Base-by-base conservation (phyloP, 2,888 invertebrate genomes). In the Meliscaeva auricollis region DNA sequence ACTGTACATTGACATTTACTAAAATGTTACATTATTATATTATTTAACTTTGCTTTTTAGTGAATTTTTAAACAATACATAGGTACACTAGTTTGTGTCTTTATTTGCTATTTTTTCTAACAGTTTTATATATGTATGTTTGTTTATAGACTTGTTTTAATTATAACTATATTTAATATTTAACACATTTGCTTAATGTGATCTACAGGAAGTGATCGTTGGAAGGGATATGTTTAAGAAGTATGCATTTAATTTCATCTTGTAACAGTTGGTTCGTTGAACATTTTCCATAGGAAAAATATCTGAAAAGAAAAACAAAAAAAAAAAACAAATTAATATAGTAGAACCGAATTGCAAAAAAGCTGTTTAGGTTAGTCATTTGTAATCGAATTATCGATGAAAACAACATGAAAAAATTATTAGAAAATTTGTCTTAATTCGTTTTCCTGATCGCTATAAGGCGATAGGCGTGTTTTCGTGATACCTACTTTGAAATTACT, bases 261-360 rank as follows among this genome's bases (percentile, higher is more conserved):
- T n/a, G 60, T 22, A 64, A 64, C 30, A 64, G 81, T 66, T 22
- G 54, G 38, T 22, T 30, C 48, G 41, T 26, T 70, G 44, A 70
- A 50, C 66, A 70, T 70, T 83, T 84, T 84, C 83, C 83, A 84
- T 84, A 75, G 83, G 83, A 84, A 84, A 84, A 79, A 79, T 79
- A 84, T 75, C 83, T 84, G 74, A 56, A 79, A 84, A 46, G 15
- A 46, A 48, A 82, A 48, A 17, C n/a, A n/a, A n/a, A n/a, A n/a
- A n/a, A n/a, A n/a, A n/a, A n/a, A n/a, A n/a, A n/a, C n/a, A 20
- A 66, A 15, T 35, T 52, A 22, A 4, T 17, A 30, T 7, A 30
- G 9, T 35, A 8, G 9, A 35, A 35, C 9, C 6, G 1, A 9
- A 8, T 35, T 35, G 1, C 6, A 35, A n/a, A n/a, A n/a, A n/a